These are phyloP conservation scores for Drosophila antonietae DNA, from an alignment of 2,888 invertebrate genomes.

Conservation along the genomic window DNA sequence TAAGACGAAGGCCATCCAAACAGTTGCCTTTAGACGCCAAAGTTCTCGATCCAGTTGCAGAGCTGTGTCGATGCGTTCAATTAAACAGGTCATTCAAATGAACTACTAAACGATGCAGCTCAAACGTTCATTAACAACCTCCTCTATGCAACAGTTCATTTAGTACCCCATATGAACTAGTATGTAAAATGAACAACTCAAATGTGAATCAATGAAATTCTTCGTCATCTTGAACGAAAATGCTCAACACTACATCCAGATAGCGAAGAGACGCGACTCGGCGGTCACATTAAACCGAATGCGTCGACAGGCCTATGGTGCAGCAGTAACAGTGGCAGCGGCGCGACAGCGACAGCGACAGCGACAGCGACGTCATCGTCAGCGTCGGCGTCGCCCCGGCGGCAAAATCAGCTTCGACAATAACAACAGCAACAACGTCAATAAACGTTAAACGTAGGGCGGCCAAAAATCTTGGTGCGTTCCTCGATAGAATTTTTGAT, in stretches of 20 bases:
- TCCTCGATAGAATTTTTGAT: constrained; percentile 77
- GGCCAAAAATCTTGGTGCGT: constrained; percentile 66
- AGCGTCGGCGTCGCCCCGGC: constrained; percentile 40
- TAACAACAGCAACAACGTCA: constrained; percentile 31
- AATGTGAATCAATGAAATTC: constrained; percentile 1
- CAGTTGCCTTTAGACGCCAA: constrained; percentile 52
- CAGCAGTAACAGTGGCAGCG: constrained; percentile 37
- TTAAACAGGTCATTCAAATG: constrained; percentile 2
- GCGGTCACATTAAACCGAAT: constrained; percentile 76
- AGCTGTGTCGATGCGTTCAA: constrained; percentile 5
- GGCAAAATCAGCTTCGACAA: constrained; percentile 23
- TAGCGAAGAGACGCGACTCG: constrained; percentile 57
- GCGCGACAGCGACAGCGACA: neutral
- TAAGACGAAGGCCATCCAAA: constrained; percentile 79
- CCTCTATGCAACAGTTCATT: neutral
- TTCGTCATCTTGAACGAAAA: constrained; percentile 5
- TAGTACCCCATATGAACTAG: neutral
- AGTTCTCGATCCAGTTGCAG: constrained; percentile 29
- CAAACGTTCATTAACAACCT: neutral
- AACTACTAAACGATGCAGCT: neutral
- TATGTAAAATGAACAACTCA: neutral
- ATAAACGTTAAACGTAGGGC: constrained; percentile 63
- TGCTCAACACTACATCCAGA: constrained; percentile 63
- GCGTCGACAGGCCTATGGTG: constrained; percentile 60
- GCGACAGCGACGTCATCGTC: constrained; percentile 38